These are phyloP conservation scores for Drosophila pandora DNA, from an alignment of 1,140 invertebrate species.

Conservation along the genomic window DNA sequence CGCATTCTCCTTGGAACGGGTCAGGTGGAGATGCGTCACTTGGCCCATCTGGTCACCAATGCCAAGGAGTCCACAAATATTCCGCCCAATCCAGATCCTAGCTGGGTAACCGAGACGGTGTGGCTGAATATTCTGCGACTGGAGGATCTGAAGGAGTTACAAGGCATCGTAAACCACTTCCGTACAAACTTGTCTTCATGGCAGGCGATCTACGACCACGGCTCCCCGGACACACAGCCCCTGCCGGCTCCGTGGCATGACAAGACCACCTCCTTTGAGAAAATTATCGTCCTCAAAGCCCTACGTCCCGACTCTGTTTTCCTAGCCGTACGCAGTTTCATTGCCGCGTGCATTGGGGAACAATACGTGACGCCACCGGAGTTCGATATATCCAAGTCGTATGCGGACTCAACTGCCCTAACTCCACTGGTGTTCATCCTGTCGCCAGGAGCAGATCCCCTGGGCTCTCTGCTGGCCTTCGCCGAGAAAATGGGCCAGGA, in stretches of 20 bases:
- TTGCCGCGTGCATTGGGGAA: conserved; percentile 89
- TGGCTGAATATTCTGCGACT: conserved; percentile 94
- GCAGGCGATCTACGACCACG: conserved; percentile 90
- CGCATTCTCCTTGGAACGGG: conserved; percentile 89
- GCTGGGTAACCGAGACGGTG: conserved; percentile 92
- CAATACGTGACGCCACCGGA: conserved; percentile 93
- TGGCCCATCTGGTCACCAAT: conserved; percentile 93
- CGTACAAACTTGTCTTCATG: conserved; percentile 85
- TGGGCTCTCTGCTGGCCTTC: conserved; percentile 90
- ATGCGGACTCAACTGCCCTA: conserved; percentile 91
- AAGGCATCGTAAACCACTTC: conserved; percentile 86
- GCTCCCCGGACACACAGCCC: conserved; percentile 87
- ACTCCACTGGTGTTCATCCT: conserved; percentile 96
- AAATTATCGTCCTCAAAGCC: conserved; percentile 91
- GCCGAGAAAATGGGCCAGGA: conserved; percentile 91
- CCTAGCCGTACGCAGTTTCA: conserved; percentile 86
- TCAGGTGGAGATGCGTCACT: conserved; percentile 89
- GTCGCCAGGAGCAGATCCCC: conserved; percentile 95
- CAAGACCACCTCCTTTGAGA: conserved; percentile 90
- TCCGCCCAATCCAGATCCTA: conserved; percentile 88
- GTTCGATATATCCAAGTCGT: conserved; percentile 94
- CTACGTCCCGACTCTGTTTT: conserved; percentile 93
- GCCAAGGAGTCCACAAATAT: conserved; percentile 89
- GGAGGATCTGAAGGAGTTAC: conserved; percentile 87
- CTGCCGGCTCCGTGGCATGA: conserved; percentile 88